A percentile compares a stretch with the other conserved stretches of the same genome.
phyloP scores from a whole-genome alignment of 2,797 vertebrate species.

The Psittacula echo region DNA sequence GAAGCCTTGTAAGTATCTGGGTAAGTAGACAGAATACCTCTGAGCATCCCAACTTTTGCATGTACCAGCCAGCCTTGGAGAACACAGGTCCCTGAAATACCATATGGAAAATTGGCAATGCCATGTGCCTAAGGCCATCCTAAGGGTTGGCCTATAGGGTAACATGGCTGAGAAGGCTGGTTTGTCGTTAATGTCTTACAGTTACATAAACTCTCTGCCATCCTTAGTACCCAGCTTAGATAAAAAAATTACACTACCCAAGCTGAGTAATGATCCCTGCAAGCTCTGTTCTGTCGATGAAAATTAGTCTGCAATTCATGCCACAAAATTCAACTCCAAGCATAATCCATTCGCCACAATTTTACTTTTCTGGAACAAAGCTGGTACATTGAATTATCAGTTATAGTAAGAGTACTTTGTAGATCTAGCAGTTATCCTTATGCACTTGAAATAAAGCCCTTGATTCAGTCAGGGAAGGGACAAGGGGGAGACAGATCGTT shows the following conservation, averaged over 20 bases:
- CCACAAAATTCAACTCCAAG: background rate
- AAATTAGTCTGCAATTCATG: constrained; percentile 29
- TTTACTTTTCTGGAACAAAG: constrained; percentile 27
- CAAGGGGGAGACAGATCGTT: background rate
- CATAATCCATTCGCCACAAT: constrained; percentile 2
- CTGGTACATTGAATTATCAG: constrained; percentile 41
- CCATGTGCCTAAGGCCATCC: background rate
- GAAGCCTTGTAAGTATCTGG: background rate
- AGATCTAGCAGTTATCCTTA: constrained; percentile 7
- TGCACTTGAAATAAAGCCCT: constrained; percentile 37
- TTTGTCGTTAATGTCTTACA: background rate
- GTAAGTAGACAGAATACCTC: background rate
- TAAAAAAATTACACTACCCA: constrained; percentile 1
- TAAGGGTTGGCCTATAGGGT: background rate
- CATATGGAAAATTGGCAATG: background rate
- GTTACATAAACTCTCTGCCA: background rate
- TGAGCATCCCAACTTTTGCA: background rate
- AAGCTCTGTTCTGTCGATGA: constrained; percentile 17
- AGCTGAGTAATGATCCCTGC: background rate
- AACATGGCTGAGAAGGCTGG: background rate
- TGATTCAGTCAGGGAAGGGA: background rate
- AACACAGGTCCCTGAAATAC: background rate
- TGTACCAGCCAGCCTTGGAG: background rate
- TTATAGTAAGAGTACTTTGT: background rate
- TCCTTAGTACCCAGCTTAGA: background rate